Evolutionary conservation across 2,113 vertebrate genomes (phyloP).

Genomic region (Orcinus orca): DNA sequence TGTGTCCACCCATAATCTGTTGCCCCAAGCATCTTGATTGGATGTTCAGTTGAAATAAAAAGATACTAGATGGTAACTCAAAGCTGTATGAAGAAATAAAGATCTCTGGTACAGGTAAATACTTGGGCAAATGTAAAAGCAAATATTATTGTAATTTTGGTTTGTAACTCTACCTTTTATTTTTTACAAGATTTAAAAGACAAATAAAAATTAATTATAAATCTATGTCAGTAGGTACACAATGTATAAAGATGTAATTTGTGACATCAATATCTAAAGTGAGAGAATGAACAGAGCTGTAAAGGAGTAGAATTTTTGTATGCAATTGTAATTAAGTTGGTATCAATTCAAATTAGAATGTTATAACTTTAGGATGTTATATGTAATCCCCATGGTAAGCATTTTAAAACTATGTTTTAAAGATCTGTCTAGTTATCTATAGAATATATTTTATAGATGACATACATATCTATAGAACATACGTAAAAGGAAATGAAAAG

Average conservation of each 20-base stretch:
- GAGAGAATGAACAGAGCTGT: neutral
- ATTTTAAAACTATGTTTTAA: neutral
- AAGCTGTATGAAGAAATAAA: neutral
- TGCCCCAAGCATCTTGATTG: neutral
- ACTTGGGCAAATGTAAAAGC: neutral
- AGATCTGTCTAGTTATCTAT: neutral
- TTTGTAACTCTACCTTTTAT: neutral
- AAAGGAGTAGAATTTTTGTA: neutral
- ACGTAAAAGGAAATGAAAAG: neutral
- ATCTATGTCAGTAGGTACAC: neutral
- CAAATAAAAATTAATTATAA: neutral
- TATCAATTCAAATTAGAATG: neutral
- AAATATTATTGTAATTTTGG: neutral
- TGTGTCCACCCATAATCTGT: too few species aligned
- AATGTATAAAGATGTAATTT: neutral
- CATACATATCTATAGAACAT: neutral
- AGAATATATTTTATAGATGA: neutral
- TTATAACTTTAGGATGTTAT: neutral
- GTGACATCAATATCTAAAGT: neutral
- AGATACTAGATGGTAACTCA: neutral
- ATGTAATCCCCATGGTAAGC: neutral
- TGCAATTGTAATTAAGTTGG: conserved; percentile 12
- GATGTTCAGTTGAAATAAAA: neutral
- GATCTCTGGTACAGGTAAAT: neutral
- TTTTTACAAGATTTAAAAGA: neutral